Evolutionary conservation across 2,888 invertebrate genomes (phyloP).

Genomic region (Saturnia pavonia): DNA sequence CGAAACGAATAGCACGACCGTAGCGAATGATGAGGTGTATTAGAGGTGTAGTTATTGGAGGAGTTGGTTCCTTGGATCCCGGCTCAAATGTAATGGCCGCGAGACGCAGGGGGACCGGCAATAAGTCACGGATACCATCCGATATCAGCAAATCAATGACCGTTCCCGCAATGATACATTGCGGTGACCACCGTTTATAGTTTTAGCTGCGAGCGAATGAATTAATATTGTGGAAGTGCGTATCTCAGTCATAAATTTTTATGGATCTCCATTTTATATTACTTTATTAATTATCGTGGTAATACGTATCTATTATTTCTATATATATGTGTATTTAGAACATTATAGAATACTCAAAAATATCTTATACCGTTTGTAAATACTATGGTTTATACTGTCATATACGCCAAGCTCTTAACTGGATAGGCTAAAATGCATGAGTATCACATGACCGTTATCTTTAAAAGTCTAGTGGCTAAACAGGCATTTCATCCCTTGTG

Average conservation of each 20-base stretch:
- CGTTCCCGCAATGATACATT: slow-evolving; percentile 76
- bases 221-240: slow-evolving; percentile 75
- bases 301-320: neutral
- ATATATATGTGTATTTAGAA: neutral
- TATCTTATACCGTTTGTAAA: neutral
- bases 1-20: slow-evolving; percentile 70
- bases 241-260: slow-evolving; percentile 63
- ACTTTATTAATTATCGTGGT: slow-evolving; percentile 2
- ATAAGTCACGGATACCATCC: slow-evolving; percentile 72
- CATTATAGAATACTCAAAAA: neutral
- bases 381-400: too few relatives aligned
- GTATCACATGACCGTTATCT: neutral
- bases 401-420: neutral
- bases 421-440: neutral
- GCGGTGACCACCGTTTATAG: slow-evolving; percentile 76
- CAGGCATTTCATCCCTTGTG: neutral
- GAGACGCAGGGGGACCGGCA: slow-evolving; percentile 63
- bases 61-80: slow-evolving; percentile 30
- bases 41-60: slow-evolving; percentile 52
- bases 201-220: slow-evolving; percentile 63
- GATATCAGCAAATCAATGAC: slow-evolving; percentile 79
- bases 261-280: slow-evolving; percentile 30
- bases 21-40: slow-evolving; percentile 67
- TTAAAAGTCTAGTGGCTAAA: neutral
- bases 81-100: slow-evolving; percentile 60